phyloP scores from a whole-genome alignment of 2,113 vertebrate genomes.

The Motacilla alba region DNA sequence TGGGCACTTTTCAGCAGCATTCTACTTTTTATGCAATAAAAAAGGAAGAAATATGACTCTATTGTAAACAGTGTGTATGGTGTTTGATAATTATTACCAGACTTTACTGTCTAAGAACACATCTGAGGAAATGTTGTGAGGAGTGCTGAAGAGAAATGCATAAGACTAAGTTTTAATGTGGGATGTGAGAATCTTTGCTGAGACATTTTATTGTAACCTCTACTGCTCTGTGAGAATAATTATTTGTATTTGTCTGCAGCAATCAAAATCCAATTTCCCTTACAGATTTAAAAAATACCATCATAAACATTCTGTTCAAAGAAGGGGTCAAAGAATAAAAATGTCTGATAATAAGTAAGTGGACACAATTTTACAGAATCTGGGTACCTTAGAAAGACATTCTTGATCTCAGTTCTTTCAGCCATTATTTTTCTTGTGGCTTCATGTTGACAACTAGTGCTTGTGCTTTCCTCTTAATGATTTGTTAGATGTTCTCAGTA shows the following conservation, averaged over 20 bases:
- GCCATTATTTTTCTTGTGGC: not conserved
- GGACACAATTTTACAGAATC: not conserved
- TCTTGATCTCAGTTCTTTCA: not conserved
- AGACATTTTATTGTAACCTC: not conserved
- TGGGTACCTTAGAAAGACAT: not conserved
- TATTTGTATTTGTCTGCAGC: constrained; percentile 8
- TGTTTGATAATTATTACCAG: constrained; percentile 81
- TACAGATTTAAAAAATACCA: not conserved
- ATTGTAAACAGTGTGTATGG: constrained; percentile 74
- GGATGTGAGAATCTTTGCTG: constrained; percentile 37
- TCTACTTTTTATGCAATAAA: constrained; percentile 73
- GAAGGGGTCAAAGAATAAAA: not conserved
- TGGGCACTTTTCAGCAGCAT: constrained; percentile 76
- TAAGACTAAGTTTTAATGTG: constrained; percentile 48
- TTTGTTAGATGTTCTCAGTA: not conserved
- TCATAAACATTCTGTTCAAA: constrained; percentile 16
- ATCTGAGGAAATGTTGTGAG: constrained; percentile 68
- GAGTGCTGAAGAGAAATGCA: constrained; percentile 51
- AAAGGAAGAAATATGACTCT: constrained; percentile 74
- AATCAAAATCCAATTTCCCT: not conserved
- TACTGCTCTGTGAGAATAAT: not conserved
- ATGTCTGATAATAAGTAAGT: not conserved
- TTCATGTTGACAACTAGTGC: not conserved
- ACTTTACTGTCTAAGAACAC: constrained; percentile 70
- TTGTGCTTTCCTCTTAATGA: not conserved